Base-by-base conservation (phyloP, 2,113 vertebrate species). In the Oryzias celebensis region DNA sequence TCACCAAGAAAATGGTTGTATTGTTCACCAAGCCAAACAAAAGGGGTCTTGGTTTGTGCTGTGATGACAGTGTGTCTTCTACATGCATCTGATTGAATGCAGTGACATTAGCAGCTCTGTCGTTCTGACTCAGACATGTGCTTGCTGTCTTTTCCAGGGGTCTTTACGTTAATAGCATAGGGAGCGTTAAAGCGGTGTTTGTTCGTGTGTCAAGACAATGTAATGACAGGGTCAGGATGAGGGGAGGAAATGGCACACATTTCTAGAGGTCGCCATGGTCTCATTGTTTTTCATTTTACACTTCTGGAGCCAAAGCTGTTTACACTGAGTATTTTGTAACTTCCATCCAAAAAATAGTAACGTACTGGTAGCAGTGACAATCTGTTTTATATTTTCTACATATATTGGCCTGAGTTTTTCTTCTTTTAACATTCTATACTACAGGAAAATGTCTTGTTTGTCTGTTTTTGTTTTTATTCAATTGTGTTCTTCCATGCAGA, bases 21-120 rank as follows among this genome's bases (percentile, higher is more conserved):
- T 87, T 89, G 81, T 87, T 67, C 24, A 58, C 66, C 61, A 78
- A 74, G 55, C 61, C 79, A 72, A 81, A 88, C 77, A 85, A 77
- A 72, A 52, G 68, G 66, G 71, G 67, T 58, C 52, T 80, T 68
- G 45, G 43, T 82, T 62, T 61, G 70, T 77, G 73, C 51, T 66
- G 59, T 65, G 77, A 82, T 84, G 75, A 71, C 68, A 53, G 18
- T 62, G 73, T 69, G 63, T 63, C 55, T 67, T 65, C 54, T 49
- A 18, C 28, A 1, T 60, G 64, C 55, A 50, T 63, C 51, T 69
- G 31, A 55, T 28, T 71, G 20, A 36, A 20, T 49, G 54, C 16
- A 0, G 45, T n/a, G 53, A 45, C 48, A 75, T 52, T 66, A 47
- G 23, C n/a, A 18, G 26, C 66, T 62, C 64, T 53, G 61, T 22